Base-by-base conservation (phyloP, 2,113 vertebrate genomes). In the Gymnogyps californianus region DNA sequence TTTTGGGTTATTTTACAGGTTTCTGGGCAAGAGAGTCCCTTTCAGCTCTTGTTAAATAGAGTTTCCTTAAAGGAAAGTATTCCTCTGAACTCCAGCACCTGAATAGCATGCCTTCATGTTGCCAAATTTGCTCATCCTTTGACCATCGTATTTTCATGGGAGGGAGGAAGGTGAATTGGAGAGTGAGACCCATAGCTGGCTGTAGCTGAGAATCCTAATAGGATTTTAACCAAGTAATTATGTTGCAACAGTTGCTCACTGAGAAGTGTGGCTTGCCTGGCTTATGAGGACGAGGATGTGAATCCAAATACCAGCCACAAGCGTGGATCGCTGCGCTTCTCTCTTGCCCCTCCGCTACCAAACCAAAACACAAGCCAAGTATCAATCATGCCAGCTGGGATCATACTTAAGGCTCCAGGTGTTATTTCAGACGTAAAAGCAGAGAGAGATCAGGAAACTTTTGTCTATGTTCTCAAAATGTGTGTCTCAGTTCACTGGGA, bases 261-360 rank as follows among this genome's bases (percentile, higher is more conserved):
- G 58, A 36, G 77, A 13, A 87, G 31, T 3, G 49, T 38, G 59
- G 34, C 52, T 89, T 76, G 62, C 62, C 38, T 38, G 52, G 77
- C 54, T 80, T 76, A 6, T 1, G 49, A 29, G 61, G 65, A 13
- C 11, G 20, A 6, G 70, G 57, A 55, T 36, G 58, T 90, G 74
- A 92, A 81, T 81, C 64, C 84, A 93, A 46, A 65, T 2, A 26
- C 5, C 77, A 54, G 78, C 82, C 72, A 10, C 11, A 17, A 26
- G 21, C 0, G 1, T 42, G 79, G 70, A 10, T 66, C 2, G 0
- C 14, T 36, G 38, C 1, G 3, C n/a, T 54, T 32, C 18, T 24
- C 29, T 36, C 61, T 74, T 31, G 22, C 32, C 31, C 55, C 57
- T 15, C 28, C 11, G 8, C 61, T 36, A 7, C 66, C 83, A 75